Base-by-base conservation (phyloP, 2,888 invertebrate genomes). In the Dioctria linearis region DNA sequence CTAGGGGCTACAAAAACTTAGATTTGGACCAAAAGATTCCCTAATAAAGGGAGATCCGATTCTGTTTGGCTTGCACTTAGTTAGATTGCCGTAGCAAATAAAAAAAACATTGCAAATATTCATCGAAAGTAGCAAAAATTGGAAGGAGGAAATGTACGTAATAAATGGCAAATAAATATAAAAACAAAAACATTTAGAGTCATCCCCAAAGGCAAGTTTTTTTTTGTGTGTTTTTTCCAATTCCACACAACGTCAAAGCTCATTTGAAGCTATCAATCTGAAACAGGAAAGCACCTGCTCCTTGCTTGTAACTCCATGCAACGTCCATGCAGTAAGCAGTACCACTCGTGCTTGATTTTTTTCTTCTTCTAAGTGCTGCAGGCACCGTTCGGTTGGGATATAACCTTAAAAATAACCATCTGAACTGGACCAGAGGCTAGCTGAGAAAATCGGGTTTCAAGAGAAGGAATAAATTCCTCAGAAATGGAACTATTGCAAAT, bases 401-500 rank as follows among this genome's bases (percentile, higher is more conserved):
- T 4, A 37, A 51, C 73, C 25, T 73, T 42, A 51, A 73, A 25
- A 73, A 57, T 57, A 11, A 40, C 73, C 73, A 73, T 73, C 57
- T 73, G 73, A 73, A 73, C 57, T 54, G 57, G 73, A 57, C 57
- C 73, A 25, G n/a, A 57, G 73, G 73, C 25, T 25, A 25, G 54
- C 0, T 54, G 49, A 9, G 71, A 2, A 25, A 71, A 54, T 73
- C 73, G n/a, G 51, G 13, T 25, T 43, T 42, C 59, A 67, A 11
- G 73, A 42, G 57, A 57, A 57, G 57, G 57, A 49, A 73, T 73
- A 73, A 59, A 73, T 73, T 73, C 73, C 11, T 73, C 73, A 73
- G 73, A 59, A 42, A 73, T 73, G 73, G 73, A 73, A 59, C 73
- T 59, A 73, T 57, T 51, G 54, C 73, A 73, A 73, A 73, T 73